Conservation (phyloP, 64 coral and sea anemone genomes). For the Montipora capricornis region DNA sequence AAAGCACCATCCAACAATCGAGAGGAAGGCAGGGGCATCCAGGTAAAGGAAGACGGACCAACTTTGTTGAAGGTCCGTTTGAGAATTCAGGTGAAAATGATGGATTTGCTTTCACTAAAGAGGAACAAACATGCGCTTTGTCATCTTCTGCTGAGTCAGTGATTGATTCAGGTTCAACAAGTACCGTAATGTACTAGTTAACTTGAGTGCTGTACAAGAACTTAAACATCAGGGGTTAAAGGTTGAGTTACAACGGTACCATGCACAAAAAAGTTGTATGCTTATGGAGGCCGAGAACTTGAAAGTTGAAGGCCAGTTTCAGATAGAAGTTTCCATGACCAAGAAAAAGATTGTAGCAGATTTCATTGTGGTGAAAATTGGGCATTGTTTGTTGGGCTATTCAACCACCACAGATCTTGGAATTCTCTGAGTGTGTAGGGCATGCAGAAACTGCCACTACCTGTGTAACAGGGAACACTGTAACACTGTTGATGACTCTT, state of each 20-base stretch:
- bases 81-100: not conserved
- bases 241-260: not conserved
- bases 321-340: constrained; percentile 4
- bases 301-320: constrained; percentile 9
- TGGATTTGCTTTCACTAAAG: not conserved
- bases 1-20: not conserved
- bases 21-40: no score
- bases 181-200: constrained; percentile 4
- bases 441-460: not conserved
- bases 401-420: constrained; percentile 14
- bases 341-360: not conserved
- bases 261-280: constrained; percentile 26
- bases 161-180: constrained; percentile 38
- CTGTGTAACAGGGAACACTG: not conserved
- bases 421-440: not conserved
- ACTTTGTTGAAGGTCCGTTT: not conserved
- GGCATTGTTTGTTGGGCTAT: not conserved
- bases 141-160: not conserved
- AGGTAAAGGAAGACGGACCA: not conserved
- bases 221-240: constrained; percentile 12
- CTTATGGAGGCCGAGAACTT: constrained; percentile 10
- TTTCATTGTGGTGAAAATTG: not conserved
- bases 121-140: not conserved
- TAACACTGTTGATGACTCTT: not conserved
- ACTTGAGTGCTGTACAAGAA: not conserved